phyloP scores from a whole-genome alignment of 2,888 invertebrate species.

The Carpatolechia fugitivella region DNA sequence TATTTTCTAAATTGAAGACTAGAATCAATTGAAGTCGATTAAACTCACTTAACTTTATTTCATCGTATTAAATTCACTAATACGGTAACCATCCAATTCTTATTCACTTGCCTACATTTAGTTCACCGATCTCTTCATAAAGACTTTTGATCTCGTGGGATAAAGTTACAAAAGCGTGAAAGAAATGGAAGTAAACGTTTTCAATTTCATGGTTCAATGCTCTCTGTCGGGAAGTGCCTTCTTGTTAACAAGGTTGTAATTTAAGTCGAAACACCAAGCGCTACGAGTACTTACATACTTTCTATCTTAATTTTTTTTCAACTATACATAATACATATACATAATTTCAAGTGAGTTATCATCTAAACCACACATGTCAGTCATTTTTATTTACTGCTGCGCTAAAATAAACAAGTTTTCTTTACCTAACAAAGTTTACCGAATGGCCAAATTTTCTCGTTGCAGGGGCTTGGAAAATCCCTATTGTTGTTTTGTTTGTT shows the following conservation, averaged over 20 bases:
- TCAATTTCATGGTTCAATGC: neutral
- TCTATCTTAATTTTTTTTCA: no score
- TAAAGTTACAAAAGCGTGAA: no score
- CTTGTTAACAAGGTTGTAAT: neutral
- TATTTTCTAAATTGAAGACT: no score
- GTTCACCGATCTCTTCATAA: neutral
- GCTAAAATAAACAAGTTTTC: neutral
- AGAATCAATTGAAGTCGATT: no score
- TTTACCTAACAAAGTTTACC: neutral
- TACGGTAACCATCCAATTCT: no score
- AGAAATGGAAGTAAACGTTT: neutral
- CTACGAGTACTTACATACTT: no score
- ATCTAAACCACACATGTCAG: no score
- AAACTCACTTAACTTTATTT: no score
- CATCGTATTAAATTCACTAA: no score
- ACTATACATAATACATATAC: neutral
- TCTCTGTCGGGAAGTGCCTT: neutral
- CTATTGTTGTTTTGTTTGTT: slow-evolving; percentile 21
- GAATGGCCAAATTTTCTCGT: neutral
- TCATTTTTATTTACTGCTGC: no score
- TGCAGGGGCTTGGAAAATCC: slow-evolving; percentile 12
- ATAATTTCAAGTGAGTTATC: no score
- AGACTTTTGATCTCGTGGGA: neutral
- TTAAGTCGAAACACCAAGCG: neutral
- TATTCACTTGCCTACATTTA: neutral